Evolutionary conservation across 2,113 vertebrate species (phyloP).

Genomic region (Phrynosoma blainvillii): DNA sequence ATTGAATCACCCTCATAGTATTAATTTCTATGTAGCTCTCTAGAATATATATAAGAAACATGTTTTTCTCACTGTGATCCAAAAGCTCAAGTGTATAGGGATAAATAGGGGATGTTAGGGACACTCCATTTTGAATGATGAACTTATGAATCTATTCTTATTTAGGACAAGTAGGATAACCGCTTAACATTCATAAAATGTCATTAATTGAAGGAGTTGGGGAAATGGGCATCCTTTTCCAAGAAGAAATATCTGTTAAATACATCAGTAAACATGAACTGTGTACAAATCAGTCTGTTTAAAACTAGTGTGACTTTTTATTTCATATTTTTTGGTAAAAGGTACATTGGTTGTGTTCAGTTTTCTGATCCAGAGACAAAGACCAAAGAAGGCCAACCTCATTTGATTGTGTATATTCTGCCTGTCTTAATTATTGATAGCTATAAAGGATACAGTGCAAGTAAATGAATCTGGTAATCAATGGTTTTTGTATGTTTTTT

Average conservation of each 20-base stretch:
- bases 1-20: conserved; percentile 33
- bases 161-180: conserved; percentile 71
- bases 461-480: conserved; percentile 81
- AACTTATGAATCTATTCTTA: conserved; percentile 51
- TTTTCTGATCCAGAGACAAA: conserved; percentile 79
- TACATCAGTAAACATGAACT: conserved; percentile 55
- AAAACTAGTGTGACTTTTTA: conserved; percentile 56
- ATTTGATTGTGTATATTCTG: conserved; percentile 77
- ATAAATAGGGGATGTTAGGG: conserved; percentile 61
- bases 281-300: conserved; percentile 54
- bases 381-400: conserved; percentile 84
- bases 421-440: conserved; percentile 75
- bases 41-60: conserved; percentile 30
- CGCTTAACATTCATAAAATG: conserved; percentile 65
- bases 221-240: conserved; percentile 66
- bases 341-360: conserved; percentile 73
- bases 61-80: conserved; percentile 62
- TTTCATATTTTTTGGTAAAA: conserved; percentile 65
- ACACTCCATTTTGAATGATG: conserved; percentile 48
- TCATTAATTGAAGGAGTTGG: conserved; percentile 49
- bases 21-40: conserved; percentile 52
- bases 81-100: conserved; percentile 61
- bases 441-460: conserved; percentile 77
- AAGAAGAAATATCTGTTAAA: conserved; percentile 67
- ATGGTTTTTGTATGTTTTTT: conserved; percentile 71